Conservation (phyloP, 2,797 vertebrate genomes). For the Dryobates pubescens region DNA sequence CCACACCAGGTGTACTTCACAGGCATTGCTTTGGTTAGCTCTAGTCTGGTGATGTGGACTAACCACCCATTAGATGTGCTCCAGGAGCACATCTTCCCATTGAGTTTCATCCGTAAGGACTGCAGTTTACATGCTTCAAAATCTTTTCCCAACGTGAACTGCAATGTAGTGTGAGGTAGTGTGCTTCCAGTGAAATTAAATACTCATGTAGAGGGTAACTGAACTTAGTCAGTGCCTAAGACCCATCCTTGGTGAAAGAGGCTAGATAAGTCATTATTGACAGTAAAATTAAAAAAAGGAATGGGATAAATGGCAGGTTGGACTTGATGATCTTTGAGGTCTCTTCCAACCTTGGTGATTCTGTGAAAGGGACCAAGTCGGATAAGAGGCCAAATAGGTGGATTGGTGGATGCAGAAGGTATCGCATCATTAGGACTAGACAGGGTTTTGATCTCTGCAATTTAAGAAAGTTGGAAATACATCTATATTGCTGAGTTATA, state of each 20-base stretch:
- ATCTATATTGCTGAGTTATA: background rate
- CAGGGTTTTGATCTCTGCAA: background rate
- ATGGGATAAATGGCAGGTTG: background rate
- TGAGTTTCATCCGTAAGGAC: background rate
- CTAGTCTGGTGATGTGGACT: background rate
- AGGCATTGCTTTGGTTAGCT: background rate
- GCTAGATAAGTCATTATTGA: background rate
- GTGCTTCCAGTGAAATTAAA: background rate
- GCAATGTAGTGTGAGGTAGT: accelerated
- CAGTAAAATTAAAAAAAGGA: background rate
- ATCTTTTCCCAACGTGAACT: accelerated
- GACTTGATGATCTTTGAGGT: no score
- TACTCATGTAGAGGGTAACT: background rate
- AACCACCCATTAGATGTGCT: background rate
- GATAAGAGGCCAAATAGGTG: background rate
- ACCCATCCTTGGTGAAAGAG: background rate
- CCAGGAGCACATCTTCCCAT: background rate
- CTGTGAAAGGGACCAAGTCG: background rate
- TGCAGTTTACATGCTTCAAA: background rate
- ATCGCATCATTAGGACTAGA: background rate
- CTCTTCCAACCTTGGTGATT: no score
- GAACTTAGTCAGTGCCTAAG: background rate
- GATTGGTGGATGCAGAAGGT: background rate
- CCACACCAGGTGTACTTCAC: accelerated
- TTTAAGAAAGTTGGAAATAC: background rate